Percentiles rank a stretch among this genome's conserved stretches.
Evolutionary conservation across 2,888 invertebrate genomes (phyloP).

Genomic region (Ectemnius cavifrons): DNA sequence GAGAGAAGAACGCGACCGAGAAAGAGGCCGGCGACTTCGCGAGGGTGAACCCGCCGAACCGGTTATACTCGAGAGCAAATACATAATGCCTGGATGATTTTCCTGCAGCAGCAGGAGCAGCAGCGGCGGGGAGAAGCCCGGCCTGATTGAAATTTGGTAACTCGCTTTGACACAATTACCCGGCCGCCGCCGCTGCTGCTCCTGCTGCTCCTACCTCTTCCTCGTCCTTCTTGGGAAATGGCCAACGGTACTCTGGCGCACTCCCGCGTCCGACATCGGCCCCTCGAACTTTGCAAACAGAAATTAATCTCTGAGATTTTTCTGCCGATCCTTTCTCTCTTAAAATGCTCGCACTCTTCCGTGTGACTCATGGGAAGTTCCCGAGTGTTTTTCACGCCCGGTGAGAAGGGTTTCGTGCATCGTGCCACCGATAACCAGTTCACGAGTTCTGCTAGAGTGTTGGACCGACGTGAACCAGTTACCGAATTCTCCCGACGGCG

Average conservation of each 20-base stretch:
- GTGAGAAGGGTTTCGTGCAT: too few relatives aligned
- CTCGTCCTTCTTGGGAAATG: conserved; percentile 20
- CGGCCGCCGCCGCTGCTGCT: conserved; percentile 62
- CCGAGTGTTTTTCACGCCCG: too few relatives aligned
- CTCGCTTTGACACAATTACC: conserved; percentile 77
- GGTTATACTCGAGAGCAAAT: conserved; percentile 76
- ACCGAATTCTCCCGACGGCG: background rate
- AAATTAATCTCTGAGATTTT: background rate
- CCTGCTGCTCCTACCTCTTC: conserved; percentile 14
- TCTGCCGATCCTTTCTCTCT: background rate
- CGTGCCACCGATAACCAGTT: too few relatives aligned
- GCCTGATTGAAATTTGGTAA: conserved; percentile 77
- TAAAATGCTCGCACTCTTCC: background rate
- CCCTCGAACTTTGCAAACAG: background rate
- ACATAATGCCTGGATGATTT: conserved; percentile 77
- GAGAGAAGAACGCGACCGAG: conserved; percentile 53
- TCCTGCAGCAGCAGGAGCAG: conserved; percentile 40
- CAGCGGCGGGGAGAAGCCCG: conserved; percentile 52
- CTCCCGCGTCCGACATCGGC: background rate
- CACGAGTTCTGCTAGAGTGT: background rate
- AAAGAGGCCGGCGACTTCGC: conserved; percentile 64
- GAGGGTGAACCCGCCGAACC: conserved; percentile 71
- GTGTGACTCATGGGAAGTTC: background rate
- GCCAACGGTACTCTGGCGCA: background rate
- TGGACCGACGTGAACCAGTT: background rate